A percentile compares a stretch with the other conserved stretches of the same genome.
These are phyloP conservation scores for Microctenopoma steveboyesi DNA, from an alignment of 2,797 vertebrate genomes.

Conservation along the genomic window DNA sequence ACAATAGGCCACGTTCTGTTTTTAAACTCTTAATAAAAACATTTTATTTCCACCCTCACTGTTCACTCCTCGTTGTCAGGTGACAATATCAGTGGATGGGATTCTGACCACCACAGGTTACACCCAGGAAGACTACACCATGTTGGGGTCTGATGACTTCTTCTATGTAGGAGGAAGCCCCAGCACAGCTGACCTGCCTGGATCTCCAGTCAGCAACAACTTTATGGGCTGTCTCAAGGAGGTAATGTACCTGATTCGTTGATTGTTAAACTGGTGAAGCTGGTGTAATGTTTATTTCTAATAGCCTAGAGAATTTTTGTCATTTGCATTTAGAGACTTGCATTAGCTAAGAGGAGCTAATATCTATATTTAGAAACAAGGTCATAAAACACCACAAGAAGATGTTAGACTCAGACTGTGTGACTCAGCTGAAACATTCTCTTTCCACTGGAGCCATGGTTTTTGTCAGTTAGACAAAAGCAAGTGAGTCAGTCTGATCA, in stretches of 20 bases:
- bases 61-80: slow-evolving; percentile 78
- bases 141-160: slow-evolving; percentile 98
- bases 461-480: not conserved
- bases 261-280: not conserved
- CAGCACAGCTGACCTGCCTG: slow-evolving; percentile 95
- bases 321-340: not conserved
- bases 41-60: no score
- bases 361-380: no score
- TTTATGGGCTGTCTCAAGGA: slow-evolving; percentile 99
- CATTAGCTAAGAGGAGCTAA: not conserved
- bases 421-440: not conserved
- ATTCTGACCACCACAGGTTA: slow-evolving; percentile 98
- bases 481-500: not conserved
- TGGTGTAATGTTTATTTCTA: no score
- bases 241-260: slow-evolving; percentile 77
- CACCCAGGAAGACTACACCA: slow-evolving; percentile 99
- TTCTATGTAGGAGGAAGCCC: slow-evolving; percentile 98
- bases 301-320: not conserved
- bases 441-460: not conserved
- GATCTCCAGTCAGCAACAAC: slow-evolving; percentile 98
- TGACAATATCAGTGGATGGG: slow-evolving; percentile 98
- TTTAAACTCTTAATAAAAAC: slow-evolving; percentile 11
- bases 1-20: not conserved
- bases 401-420: not conserved
- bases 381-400: no score